Percentiles rank a stretch among this genome's conserved stretches.
Conservation (phyloP, 1,140 invertebrate genomes). For the Luehdorfia chinensis region DNA sequence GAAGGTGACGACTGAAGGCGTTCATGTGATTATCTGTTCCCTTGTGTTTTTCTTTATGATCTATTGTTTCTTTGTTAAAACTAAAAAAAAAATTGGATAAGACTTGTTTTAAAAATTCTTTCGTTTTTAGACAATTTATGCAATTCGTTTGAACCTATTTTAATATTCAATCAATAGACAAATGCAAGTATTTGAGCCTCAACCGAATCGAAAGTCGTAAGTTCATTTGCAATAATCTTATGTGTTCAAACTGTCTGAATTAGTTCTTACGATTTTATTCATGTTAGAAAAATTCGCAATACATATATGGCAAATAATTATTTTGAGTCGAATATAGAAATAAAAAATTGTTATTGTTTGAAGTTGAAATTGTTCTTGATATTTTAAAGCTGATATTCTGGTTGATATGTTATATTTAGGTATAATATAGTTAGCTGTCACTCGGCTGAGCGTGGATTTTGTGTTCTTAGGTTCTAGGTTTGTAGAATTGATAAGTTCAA, state of each 20-base stretch:
- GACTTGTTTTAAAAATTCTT: no score
- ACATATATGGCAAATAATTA: neutral
- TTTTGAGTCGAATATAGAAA: neutral
- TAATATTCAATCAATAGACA: no score
- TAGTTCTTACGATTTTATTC: neutral
- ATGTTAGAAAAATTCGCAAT: conserved; percentile 2
- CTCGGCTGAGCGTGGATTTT: conserved; percentile 7
- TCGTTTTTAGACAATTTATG: no score
- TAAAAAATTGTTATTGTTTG: conserved; percentile 1
- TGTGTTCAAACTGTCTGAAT: conserved; percentile 14
- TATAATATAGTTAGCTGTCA: conserved; percentile 2
- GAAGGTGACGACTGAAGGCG: no score
- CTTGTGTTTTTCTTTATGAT: no score
- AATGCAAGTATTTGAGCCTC: no score
- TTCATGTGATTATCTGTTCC: no score
- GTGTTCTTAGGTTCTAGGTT: conserved; percentile 11
- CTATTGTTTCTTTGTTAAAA: no score
- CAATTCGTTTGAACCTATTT: no score
- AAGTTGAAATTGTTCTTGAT: conserved; percentile 4
- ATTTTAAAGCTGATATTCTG: conserved; percentile 6
- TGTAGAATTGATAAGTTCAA: neutral
- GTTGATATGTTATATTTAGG: conserved; percentile 1
- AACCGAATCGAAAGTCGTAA: no score
- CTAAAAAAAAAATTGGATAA: no score
- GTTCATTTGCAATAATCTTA: conserved; percentile 15